Conservation (phyloP, 1,140 invertebrate genomes). For the Cydia fagiglandana region DNA sequence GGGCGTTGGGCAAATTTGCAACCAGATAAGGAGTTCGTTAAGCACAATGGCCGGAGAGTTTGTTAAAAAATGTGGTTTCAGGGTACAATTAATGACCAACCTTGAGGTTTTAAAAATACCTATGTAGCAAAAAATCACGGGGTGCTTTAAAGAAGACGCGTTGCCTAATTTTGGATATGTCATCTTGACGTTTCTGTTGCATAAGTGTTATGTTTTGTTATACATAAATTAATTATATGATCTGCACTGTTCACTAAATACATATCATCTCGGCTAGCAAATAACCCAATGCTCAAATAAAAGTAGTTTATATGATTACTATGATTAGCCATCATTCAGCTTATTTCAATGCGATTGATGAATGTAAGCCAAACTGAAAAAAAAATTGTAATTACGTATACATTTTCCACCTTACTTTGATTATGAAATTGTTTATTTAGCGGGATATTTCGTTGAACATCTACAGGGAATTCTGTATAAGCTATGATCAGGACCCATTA, state of each 20-base stretch:
- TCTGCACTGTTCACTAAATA: too few relatives aligned
- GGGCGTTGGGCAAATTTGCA: constrained; percentile 42
- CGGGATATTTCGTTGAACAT: constrained; percentile 17
- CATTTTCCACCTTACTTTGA: not conserved
- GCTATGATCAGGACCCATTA: constrained; percentile 68
- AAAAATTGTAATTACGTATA: too few relatives aligned
- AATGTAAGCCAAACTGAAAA: too few relatives aligned
- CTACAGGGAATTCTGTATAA: constrained; percentile 54
- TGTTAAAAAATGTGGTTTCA: constrained; percentile 17
- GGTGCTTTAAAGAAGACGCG: not conserved
- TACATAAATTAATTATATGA: constrained; percentile 32
- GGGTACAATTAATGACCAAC: constrained; percentile 6
- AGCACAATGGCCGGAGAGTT: constrained; percentile 12
- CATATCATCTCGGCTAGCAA: too few relatives aligned
- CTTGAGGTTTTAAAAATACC: not conserved
- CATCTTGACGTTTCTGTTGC: not conserved
- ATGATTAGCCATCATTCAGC: too few relatives aligned
- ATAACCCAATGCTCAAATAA: too few relatives aligned
- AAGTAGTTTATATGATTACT: too few relatives aligned
- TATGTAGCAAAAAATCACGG: not conserved
- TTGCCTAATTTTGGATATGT: not conserved
- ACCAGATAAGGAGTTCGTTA: constrained; percentile 31
- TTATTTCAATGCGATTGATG: too few relatives aligned
- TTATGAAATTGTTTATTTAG: not conserved
- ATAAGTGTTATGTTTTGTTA: not conserved